Evolutionary conservation across 2,888 invertebrate genomes (phyloP), one percentile per base, ranked within the genome.

Genomic region (Byasa hedistus): DNA sequence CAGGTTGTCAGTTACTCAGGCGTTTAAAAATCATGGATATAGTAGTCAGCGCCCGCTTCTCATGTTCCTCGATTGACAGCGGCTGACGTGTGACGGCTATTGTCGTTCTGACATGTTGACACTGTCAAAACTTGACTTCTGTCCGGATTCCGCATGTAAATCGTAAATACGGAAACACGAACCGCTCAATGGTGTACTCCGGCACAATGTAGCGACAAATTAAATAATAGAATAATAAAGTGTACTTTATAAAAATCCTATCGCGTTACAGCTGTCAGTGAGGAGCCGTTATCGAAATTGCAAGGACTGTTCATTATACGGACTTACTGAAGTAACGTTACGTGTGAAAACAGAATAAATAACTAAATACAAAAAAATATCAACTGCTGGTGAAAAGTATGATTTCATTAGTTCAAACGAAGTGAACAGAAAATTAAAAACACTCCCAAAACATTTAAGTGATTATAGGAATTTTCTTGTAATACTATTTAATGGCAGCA

Each of bases 51-150:
- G 81, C 84, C 87, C 85, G 89, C 87, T 89, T 89, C 89, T 86
- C 89, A 89, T 87, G 82, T 80, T 80, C 79, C 74, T 71, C 83
- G 84, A 86, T 85, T 91, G 91, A 90, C 90, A 89, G 87, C 81
- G 70, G 78, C 71, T 85, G 91, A 89, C 88, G 76, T 86, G 85
- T 87, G 89, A 90, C 85, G 87, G 77, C 86, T 79, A 90, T 91
- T 91, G 91, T 91, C 84, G 83, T 69, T 69, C 66, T 89, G 91
- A 91, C 87, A 91, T 89, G 91, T 90, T 91, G 91, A 91, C 91
- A 88, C 78, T 87, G 89, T 83, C 88, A 81, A 77, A 88, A 89
- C 86, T 89, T 89, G 89, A 91, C 91, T 91, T 84, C 89, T 89
- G 91, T 87, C 85, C 84, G 85, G 85, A 85, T 86, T 89, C 86